Evolutionary conservation across 1,140 invertebrate genomes (phyloP).

Genomic region (Condylostylus longicornis): DNA sequence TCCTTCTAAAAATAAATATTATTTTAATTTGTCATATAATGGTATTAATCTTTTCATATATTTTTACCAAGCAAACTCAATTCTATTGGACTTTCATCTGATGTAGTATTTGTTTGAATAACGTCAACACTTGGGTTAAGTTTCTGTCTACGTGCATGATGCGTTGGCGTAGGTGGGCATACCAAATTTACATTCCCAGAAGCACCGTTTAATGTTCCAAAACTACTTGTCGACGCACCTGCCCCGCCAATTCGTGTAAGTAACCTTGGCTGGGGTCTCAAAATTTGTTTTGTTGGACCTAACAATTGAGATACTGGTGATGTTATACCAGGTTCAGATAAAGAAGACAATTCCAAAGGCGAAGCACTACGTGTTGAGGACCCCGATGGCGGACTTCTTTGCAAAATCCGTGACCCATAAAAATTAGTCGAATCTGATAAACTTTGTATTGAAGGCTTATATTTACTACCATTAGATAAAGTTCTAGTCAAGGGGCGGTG

Average conservation of each 20-base stretch:
- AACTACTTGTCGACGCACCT: conserved; percentile 16
- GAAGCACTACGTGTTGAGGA: conserved; percentile 29
- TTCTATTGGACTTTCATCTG: too few species aligned
- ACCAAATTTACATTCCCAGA: conserved; percentile 33
- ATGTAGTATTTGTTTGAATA: too few species aligned
- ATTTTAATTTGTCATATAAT: too few species aligned
- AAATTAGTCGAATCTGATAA: not conserved
- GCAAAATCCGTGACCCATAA: conserved; percentile 16
- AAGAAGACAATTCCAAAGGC: conserved; percentile 22
- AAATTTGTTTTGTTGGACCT: conserved; percentile 22
- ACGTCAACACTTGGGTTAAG: too few species aligned
- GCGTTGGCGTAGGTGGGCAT: conserved; percentile 69
- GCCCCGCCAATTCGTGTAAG: conserved; percentile 38
- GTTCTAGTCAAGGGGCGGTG: conserved; percentile 28
- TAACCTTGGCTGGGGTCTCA: conserved; percentile 40
- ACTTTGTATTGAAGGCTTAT: conserved; percentile 3
- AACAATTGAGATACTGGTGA: conserved; percentile 6
- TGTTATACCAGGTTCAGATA: conserved; percentile 3
- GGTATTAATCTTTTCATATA: too few species aligned
- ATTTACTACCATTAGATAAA: conserved; percentile 24
- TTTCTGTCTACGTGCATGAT: conserved; percentile 56
- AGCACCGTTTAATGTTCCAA: too few species aligned
- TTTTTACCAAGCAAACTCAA: too few species aligned
- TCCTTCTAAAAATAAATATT: not conserved
- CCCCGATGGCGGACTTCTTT: conserved; percentile 27